phyloP scores from a whole-genome alignment of 23 tunicate species.

The Botrylloides violaceus region DNA sequence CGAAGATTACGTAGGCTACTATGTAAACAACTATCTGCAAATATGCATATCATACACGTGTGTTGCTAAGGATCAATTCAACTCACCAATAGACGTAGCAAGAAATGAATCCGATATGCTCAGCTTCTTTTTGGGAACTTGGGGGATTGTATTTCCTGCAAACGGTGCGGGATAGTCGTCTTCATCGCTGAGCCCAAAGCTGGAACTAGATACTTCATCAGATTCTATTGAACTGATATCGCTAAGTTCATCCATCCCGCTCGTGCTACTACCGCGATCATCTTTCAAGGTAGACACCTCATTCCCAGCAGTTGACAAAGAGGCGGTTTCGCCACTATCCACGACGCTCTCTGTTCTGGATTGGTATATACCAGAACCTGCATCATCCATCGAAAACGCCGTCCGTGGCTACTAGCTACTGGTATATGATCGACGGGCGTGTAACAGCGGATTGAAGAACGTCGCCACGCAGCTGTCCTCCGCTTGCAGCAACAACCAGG shows the following conservation, averaged over 20 bases:
- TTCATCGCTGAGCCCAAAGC: neutral
- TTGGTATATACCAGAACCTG: slow-evolving; percentile 8
- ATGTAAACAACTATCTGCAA: too few species aligned
- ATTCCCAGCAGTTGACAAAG: neutral
- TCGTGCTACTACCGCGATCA: neutral
- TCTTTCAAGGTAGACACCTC: neutral
- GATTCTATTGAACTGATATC: neutral
- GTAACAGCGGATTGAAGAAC: too few species aligned
- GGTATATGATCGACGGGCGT: too few species aligned
- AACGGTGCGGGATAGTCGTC: neutral
- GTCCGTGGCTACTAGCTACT: too few species aligned
- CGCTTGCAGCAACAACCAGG: too few species aligned
- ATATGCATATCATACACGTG: too few species aligned
- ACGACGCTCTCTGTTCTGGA: slow-evolving; percentile 2
- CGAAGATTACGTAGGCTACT: too few species aligned
- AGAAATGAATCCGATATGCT: neutral
- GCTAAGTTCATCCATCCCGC: neutral
- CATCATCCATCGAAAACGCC: slow-evolving; percentile 15
- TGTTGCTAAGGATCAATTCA: too few species aligned
- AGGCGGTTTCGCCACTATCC: neutral
- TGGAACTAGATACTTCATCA: neutral
- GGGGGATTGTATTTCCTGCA: neutral
- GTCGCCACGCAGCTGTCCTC: too few species aligned
- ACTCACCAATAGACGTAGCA: too few species aligned
- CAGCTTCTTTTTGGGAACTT: neutral